These are phyloP conservation scores for Sus cebifrons DNA, from an alignment of 2,797 vertebrate species.

Conservation along the genomic window DNA sequence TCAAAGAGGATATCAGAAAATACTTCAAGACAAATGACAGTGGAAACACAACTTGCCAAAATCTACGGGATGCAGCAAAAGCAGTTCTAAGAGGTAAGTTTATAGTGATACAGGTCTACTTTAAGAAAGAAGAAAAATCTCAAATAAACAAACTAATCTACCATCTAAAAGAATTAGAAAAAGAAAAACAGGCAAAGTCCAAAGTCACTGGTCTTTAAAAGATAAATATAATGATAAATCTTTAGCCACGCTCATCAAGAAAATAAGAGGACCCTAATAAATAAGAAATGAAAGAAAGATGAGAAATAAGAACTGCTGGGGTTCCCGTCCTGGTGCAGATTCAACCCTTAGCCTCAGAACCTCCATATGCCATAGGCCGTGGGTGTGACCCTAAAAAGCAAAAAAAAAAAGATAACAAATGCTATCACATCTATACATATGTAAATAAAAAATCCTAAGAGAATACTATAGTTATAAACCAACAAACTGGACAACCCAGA, in stretches of 20 bases:
- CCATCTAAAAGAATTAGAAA: background rate
- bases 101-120: background rate
- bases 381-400: no score
- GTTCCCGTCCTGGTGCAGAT: no score
- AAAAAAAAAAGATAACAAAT: no score
- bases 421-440: no score
- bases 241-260: background rate
- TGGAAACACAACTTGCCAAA: background rate
- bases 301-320: background rate
- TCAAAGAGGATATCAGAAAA: background rate
- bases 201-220: background rate
- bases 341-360: no score
- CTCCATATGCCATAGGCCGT: no score
- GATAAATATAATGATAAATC: background rate
- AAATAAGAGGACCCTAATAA: background rate
- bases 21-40: background rate
- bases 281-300: background rate
- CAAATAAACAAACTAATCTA: background rate
- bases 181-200: background rate
- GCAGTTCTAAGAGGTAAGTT: background rate
- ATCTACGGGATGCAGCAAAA: background rate
- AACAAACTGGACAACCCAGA: background rate
- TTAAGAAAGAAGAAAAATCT: background rate
- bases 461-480: background rate
- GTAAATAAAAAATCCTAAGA: background rate